Evolutionary conservation across 1,140 invertebrate species (phyloP).

Genomic region (Sarcophaga bullata): DNA sequence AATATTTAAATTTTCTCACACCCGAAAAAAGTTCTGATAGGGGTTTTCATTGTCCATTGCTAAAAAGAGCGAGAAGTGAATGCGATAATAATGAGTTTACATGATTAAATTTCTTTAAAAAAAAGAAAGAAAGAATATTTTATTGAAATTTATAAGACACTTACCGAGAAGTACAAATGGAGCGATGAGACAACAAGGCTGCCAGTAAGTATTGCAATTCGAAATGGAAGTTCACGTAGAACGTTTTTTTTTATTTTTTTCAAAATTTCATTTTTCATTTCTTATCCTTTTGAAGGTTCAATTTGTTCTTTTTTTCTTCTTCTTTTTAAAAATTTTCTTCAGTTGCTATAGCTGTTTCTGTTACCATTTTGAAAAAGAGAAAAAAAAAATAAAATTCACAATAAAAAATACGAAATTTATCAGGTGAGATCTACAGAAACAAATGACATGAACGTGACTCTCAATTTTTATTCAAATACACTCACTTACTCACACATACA

Average conservation of each 20-base stretch:
- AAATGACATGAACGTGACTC: conserved; percentile 43
- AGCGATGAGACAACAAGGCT: too few species aligned
- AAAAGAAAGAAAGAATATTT: background rate
- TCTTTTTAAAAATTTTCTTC: too few species aligned
- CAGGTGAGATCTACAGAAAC: conserved; percentile 33
- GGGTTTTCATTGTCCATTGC: background rate
- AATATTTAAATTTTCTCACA: background rate
- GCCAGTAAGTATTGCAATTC: too few species aligned
- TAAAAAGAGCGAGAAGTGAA: background rate
- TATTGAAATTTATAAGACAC: background rate
- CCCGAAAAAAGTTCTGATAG: background rate
- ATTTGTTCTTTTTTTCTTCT: too few species aligned
- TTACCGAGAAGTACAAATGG: too few species aligned
- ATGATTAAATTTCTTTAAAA: background rate
- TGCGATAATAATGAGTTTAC: background rate
- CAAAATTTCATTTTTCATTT: background rate
- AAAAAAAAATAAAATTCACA: background rate
- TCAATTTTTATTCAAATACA: conserved; percentile 15
- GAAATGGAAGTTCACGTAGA: too few species aligned
- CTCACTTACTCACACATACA: background rate
- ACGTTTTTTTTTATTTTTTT: background rate
- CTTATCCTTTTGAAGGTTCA: background rate
- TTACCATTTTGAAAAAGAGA: too few species aligned
- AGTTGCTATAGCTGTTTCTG: too few species aligned
- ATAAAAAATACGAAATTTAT: conserved; percentile 39